Percentiles rank a stretch among this genome's conserved stretches.
Conservation (phyloP, 2,113 vertebrate genomes). For the Epinephelus moara region DNA sequence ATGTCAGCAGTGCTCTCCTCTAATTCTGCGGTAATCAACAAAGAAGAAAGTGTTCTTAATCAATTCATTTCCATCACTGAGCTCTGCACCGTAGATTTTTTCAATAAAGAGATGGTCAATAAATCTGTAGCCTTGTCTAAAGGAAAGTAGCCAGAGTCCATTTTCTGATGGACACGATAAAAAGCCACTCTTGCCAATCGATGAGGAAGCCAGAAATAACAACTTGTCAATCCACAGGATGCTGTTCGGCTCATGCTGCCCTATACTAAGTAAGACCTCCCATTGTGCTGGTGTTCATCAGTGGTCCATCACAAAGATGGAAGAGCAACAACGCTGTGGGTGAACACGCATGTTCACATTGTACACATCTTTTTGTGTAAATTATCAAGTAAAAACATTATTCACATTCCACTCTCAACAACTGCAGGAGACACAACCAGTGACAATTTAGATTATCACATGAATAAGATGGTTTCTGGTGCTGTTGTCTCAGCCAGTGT, state of each 20-base stretch:
- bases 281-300: not conserved
- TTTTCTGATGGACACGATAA: constrained; percentile 54
- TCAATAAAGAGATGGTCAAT: constrained; percentile 51
- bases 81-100: constrained; percentile 27
- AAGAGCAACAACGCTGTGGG: not conserved
- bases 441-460: too few relatives aligned
- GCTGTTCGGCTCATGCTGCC: not conserved
- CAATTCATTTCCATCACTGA: constrained; percentile 37
- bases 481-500: too few relatives aligned
- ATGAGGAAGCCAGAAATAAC: constrained; percentile 48
- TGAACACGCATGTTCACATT: not conserved
- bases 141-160: constrained; percentile 31
- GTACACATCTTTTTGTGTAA: too few relatives aligned
- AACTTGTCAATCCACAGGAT: constrained; percentile 6
- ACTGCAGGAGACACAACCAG: too few relatives aligned
- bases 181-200: constrained; percentile 54
- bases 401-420: too few relatives aligned
- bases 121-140: constrained; percentile 55
- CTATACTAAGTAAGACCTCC: not conserved
- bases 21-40: constrained; percentile 1
- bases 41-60: constrained; percentile 28
- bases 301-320: not conserved
- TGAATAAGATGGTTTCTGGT: too few relatives aligned
- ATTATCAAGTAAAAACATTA: too few relatives aligned
- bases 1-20: not conserved